Conservation (phyloP, 1,140 invertebrate genomes). For the Bombus pyrosoma region DNA sequence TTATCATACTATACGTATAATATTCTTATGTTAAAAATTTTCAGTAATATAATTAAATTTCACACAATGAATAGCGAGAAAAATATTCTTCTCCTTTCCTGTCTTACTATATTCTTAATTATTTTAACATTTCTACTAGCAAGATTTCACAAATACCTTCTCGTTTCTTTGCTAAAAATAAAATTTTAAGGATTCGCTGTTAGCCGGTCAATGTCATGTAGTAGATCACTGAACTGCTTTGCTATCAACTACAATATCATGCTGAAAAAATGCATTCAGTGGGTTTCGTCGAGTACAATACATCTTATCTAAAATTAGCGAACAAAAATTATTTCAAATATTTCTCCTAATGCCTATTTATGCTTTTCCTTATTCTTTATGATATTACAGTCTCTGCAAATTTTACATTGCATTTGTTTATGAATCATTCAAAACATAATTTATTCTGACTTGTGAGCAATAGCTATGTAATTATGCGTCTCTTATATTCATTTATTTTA, state of each 20-base stretch:
- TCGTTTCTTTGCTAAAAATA: background rate
- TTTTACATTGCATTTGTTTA: background rate
- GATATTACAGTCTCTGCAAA: background rate
- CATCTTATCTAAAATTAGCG: background rate
- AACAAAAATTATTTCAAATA: background rate
- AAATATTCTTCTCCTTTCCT: background rate
- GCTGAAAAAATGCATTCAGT: constrained; percentile 16
- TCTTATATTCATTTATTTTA: background rate
- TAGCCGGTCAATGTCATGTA: background rate
- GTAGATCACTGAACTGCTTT: background rate
- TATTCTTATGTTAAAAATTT: background rate
- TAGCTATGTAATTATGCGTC: background rate
- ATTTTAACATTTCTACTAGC: background rate
- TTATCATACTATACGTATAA: no score
- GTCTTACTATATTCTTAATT: background rate
- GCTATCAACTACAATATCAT: constrained; percentile 2
- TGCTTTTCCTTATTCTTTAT: background rate
- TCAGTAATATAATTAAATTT: background rate
- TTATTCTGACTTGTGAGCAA: background rate
- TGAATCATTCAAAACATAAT: background rate
- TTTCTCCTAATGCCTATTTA: background rate
- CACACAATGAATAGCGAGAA: background rate
- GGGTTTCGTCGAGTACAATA: background rate
- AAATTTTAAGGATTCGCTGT: background rate
- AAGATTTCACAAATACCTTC: background rate